Base-by-base conservation (phyloP, 2,113 vertebrate genomes). In the Mohoua ochrocephala region DNA sequence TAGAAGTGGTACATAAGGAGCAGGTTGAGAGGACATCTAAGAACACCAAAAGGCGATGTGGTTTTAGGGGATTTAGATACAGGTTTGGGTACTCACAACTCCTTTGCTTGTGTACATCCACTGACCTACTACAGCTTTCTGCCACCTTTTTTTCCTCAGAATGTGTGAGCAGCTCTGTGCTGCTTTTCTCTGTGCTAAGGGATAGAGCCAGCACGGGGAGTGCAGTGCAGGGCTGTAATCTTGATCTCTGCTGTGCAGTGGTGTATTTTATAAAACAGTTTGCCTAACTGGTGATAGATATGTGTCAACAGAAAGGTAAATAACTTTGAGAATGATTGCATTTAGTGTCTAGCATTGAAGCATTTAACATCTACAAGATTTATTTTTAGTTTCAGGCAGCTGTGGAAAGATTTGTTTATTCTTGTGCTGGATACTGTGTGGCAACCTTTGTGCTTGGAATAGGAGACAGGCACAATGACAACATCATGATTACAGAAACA, bases 381-480 rank as follows among this genome's bases (percentile, higher is more conserved):
- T 86, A 12, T 70, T 67, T 96, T 91, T 82, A 99, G 99, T 99
- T 99, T 97, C 99, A 99, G 97, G 98, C 99, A 96, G 99, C 99
- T 2, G 99, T 99, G 94, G 99, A 99, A 96, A 98, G 98, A 97
- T 99, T 99, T 96, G 98, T 99, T 84, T 99, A 98, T 71, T 99
- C 99, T 70, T 99, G 99, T 63, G 99, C 99, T 47, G 99, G 99
- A 39, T 99, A 99, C 97, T 99, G 99, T 35, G 99, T 99, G 93
- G 99, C 99, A 50, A 99, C 99, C 11, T 99, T 99, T 68, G 99
- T 99, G 67, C 98, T 99, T 95, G 99, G 99, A n/a, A 99, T 99
- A 52, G 99, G 99, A 13, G 99, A 99, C 97, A 98, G 99, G 27
- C 99, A 99, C 97, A 99, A 99, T 15, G 99, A 99, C 98, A 99